Base-by-base conservation (phyloP, 2,888 invertebrate genomes). In the Apodemia duryi region DNA sequence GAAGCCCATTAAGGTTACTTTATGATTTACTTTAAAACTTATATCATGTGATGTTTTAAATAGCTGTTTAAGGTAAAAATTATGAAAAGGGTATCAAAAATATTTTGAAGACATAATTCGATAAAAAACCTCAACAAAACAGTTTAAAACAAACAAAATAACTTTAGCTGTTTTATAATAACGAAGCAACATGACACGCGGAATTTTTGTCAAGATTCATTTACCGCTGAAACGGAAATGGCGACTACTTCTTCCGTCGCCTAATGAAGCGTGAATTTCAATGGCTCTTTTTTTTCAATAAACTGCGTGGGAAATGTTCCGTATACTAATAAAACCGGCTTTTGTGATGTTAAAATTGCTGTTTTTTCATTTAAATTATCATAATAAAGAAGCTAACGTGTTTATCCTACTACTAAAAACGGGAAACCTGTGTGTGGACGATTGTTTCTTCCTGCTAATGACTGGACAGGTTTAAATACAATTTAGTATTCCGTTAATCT, bases 171-270 rank as follows among this genome's bases (percentile, higher is more conserved):
- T n/a, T 46, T 13, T 46, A 13, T 11, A 6, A 57, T 13, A 57
- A 57, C 57, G 32, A 13, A 29, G 57, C 57, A 57, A 32, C 62
- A 13, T 41, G 13, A 21, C 28, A 29, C 28, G 41, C 46, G 32
- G 60, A 21, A 32, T 43, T 60, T 46, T 46, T 46, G 46, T 60
- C 7, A 43, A 46, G 49, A 65, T 68, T 62, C 66, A 73, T 76
- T 81, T 81, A 79, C 77, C 72, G 78, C 75, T 79, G 78, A 80
- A 79, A 78, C 89, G 89, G 89, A 89, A 89, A 85, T 87, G 85
- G 84, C 84, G 80, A 83, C 81, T 78, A 81, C 77, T 77, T 77
- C 74, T 77, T 78, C 78, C 77, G 77, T 70, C 72, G 73, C 72
- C 73, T 80, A 86, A 87, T 86, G 86, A 76, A 72, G 82, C 87